A percentile compares a stretch with the other conserved stretches of the same genome.
Evolutionary conservation across 2,797 vertebrate genomes (phyloP).

Genomic region (Platalea minor): DNA sequence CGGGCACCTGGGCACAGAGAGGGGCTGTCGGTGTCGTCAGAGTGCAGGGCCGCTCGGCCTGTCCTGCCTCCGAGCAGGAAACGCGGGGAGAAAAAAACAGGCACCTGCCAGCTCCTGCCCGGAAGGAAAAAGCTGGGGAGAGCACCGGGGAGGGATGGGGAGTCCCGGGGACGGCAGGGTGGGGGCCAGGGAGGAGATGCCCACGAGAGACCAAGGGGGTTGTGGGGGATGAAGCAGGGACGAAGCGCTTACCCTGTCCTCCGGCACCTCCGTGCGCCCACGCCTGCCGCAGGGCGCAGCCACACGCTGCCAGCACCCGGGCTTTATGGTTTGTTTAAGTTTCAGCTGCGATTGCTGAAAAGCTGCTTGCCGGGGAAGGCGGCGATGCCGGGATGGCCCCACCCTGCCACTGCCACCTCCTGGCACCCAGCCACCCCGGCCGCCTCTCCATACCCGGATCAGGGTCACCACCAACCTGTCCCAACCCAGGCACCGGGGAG

Average conservation of each 20-base stretch:
- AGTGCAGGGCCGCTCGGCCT: not conserved
- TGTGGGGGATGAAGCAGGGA: not conserved
- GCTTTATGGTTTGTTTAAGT: not conserved
- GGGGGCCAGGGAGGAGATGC: not conserved
- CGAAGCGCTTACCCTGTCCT: not conserved
- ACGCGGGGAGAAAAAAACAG: not conserved
- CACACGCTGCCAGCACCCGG: not conserved
- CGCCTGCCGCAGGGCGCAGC: not conserved
- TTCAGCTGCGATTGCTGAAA: not conserved
- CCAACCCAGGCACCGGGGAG: not conserved
- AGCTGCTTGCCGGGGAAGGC: not conserved
- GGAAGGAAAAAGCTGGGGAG: not conserved
- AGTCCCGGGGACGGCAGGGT: not conserved
- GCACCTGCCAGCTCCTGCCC: not conserved
- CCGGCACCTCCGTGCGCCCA: not conserved
- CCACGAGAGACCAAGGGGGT: not conserved
- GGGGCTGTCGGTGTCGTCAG: not conserved
- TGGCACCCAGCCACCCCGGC: not conserved
- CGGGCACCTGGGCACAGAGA: not conserved
- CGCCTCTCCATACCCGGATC: fast-evolving
- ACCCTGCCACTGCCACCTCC: not conserved
- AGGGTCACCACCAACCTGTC: not conserved
- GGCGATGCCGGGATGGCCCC: not conserved
- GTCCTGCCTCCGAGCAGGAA: constrained; percentile 7
- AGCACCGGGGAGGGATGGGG: not conserved